A percentile compares a stretch with the other conserved stretches of the same genome.
Conservation (phyloP, 1,140 invertebrate genomes). For the Anadara kagoshimensis region DNA sequence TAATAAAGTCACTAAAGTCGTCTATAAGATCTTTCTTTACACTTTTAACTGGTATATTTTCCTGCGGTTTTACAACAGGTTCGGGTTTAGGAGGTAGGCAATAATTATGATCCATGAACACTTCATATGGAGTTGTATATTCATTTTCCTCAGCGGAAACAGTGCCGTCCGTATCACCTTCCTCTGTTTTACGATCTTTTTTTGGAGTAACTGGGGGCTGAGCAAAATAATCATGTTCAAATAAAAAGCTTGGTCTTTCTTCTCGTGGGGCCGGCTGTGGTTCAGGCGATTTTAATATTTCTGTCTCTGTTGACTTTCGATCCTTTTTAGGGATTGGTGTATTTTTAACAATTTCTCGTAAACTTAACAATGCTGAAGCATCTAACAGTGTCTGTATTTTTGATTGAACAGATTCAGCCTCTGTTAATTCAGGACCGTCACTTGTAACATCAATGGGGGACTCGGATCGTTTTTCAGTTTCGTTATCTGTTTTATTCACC, state of each 20-base stretch:
- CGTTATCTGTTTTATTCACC: too few relatives aligned
- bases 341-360: constrained; percentile 35
- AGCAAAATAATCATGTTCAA: constrained; percentile 68
- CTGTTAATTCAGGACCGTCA: constrained; percentile 5
- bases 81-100: constrained; percentile 59
- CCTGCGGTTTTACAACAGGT: constrained; percentile 36
- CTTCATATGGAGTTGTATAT: constrained; percentile 43
- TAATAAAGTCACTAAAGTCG: constrained; percentile 2
- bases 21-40: constrained; percentile 4
- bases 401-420: constrained; percentile 13
- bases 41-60: constrained; percentile 28
- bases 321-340: constrained; percentile 13
- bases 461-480: too few relatives aligned
- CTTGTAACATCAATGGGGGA: too few relatives aligned
- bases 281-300: constrained; percentile 11
- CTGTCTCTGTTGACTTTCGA: constrained; percentile 1
- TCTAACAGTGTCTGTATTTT: constrained; percentile 36
- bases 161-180: constrained; percentile 51
- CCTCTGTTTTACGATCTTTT: constrained; percentile 24
- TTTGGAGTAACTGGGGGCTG: constrained; percentile 26
- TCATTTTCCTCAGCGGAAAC: constrained; percentile 63
- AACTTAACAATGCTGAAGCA: constrained; percentile 37
- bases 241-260: constrained; percentile 50
- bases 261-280: constrained; percentile 29
- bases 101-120: constrained; percentile 71